Conservation (phyloP, 1,140 invertebrate genomes). For the Zaprionus davidi region DNA sequence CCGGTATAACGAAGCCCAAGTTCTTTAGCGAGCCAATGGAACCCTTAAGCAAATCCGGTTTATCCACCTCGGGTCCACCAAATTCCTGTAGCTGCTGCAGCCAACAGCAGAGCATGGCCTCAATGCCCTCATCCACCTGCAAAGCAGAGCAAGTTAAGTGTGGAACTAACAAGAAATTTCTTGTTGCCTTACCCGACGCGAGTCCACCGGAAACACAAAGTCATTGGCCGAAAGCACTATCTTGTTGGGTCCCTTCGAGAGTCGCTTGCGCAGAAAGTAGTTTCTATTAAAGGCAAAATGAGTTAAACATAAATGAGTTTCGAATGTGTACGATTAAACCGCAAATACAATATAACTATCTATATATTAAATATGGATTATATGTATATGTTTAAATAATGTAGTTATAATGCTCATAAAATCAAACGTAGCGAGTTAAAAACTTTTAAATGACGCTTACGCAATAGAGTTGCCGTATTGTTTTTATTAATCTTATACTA, state of each 20-base stretch:
- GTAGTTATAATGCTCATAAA: too few relatives aligned
- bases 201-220: conserved; percentile 90
- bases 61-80: conserved; percentile 91
- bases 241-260: conserved; percentile 91
- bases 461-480: too few relatives aligned
- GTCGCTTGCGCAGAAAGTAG: conserved; percentile 88
- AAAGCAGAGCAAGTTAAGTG: conserved; percentile 7
- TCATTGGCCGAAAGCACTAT: conserved; percentile 90
- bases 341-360: too few relatives aligned
- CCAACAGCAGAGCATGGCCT: conserved; percentile 92
- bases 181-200: conserved; percentile 86
- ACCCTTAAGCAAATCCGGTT: conserved; percentile 91
- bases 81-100: conserved; percentile 92
- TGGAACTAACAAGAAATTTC: not conserved
- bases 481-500: too few relatives aligned
- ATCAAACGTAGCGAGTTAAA: too few relatives aligned
- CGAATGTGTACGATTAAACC: too few relatives aligned
- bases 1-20: conserved; percentile 84
- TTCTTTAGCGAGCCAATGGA: conserved; percentile 89
- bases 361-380: too few relatives aligned
- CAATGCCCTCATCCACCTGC: conserved; percentile 92
- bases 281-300: conserved; percentile 83
- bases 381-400: too few relatives aligned
- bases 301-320: too few relatives aligned
- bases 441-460: too few relatives aligned